Evolutionary conservation across 2,888 invertebrate species (phyloP).

Genomic region (Reticulitermes lucifugus): DNA sequence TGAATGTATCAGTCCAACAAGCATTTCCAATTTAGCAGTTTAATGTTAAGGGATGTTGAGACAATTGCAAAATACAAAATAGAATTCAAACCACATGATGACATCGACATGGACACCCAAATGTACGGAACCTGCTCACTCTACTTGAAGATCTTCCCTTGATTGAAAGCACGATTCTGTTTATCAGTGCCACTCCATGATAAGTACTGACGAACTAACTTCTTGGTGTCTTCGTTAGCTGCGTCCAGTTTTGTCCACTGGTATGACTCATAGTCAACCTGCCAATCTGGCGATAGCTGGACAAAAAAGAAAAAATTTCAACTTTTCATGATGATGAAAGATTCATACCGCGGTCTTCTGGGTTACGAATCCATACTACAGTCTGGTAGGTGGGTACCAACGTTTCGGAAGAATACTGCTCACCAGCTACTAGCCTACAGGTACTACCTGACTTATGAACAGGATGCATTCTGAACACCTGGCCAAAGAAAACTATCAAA

Average conservation of each 20-base stretch:
- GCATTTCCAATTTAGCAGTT: background rate
- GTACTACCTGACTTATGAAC: too few relatives aligned
- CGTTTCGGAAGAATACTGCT: too few relatives aligned
- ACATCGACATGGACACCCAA: slow-evolving; percentile 3
- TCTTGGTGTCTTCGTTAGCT: slow-evolving; percentile 81
- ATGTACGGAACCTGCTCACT: background rate
- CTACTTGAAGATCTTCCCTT: slow-evolving; percentile 99
- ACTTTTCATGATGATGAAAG: too few relatives aligned
- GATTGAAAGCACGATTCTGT: slow-evolving; percentile 92
- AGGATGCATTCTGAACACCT: too few relatives aligned
- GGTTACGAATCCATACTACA: too few relatives aligned
- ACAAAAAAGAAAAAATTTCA: slow-evolving; percentile 54
- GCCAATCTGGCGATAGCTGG: slow-evolving; percentile 91
- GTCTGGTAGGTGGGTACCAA: too few relatives aligned
- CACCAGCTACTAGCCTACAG: too few relatives aligned
- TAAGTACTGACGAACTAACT: slow-evolving; percentile 89
- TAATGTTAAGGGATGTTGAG: background rate
- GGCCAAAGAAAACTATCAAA: too few relatives aligned
- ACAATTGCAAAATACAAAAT: slow-evolving; percentile 17
- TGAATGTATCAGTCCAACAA: background rate
- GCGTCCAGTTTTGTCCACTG: slow-evolving; percentile 95
- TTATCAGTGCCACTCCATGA: slow-evolving; percentile 90
- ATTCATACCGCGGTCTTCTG: too few relatives aligned
- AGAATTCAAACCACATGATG: background rate
- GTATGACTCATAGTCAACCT: slow-evolving; percentile 97